Base-by-base conservation (phyloP, 92 coral and sea anemone genomes). In the Palythoa grandiflora region DNA sequence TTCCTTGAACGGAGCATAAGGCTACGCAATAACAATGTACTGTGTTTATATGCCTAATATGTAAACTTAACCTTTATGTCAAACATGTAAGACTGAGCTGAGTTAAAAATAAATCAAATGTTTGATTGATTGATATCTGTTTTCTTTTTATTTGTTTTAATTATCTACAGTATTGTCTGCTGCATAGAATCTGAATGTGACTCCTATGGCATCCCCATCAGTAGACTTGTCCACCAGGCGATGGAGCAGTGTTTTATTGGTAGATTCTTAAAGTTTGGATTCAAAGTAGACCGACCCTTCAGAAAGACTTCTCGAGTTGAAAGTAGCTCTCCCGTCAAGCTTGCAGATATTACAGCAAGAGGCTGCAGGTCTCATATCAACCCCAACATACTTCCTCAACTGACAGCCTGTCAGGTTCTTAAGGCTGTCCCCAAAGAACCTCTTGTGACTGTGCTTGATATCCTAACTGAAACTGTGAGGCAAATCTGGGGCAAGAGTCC, bases 201-300 rank as follows among this genome's bases (percentile, higher is more conserved):
- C 40, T 40, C 84, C 68, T 54, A 91, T 28, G 88, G 90, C 47
- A 19, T 92, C 79, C 44, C 90, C 4, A 38, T 91, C 14, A 91
- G 90, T 10, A 75, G 76, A 83, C 83, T 95, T 16, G 88, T 93
- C 5, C 87, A 93, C 50, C 95, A 93, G 75, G 92, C 97, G 21
- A 91, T 96, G 87, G 96, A 95, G 59, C 96, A 93, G 79, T 92
- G 97, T 55, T 96, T 96, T 85, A 84, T 92, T 78, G 99, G 99
- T 5, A 50, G 92, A 21, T 76, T 88, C 81, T 87, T 95, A 28
- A 89, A 89, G 52, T 93, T 96, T 68, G 94, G 96, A 44, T 96
- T 96, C 77, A 89, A 85, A 50, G 83, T 90, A 11, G 16, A 92
- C 20, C 73, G 85, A 19, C 81, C 87, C 13, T 74, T 51, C 70